Percentiles rank a stretch among this genome's conserved stretches.
These are phyloP conservation scores for Grus americana DNA, from an alignment of 2,113 vertebrate genomes.

Conservation along the genomic window DNA sequence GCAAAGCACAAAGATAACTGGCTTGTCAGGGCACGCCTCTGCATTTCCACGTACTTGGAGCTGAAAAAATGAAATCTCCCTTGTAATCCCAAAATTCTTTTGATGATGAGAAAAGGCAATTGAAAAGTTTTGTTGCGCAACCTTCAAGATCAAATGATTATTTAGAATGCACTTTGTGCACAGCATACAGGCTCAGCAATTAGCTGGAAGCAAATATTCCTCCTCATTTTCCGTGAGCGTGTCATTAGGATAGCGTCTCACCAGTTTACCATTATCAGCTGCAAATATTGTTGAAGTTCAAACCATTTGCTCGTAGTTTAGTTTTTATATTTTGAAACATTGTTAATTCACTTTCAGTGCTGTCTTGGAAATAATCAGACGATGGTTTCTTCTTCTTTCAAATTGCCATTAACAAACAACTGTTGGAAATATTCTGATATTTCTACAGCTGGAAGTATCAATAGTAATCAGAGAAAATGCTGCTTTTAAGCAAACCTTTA, in stretches of 20 bases:
- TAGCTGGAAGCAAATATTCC: slow-evolving; percentile 24
- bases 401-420: neutral
- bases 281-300: neutral
- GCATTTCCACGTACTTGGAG: neutral
- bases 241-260: neutral
- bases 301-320: neutral
- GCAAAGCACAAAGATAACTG: neutral
- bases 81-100: neutral
- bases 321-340: neutral
- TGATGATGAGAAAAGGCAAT: slow-evolving; percentile 9
- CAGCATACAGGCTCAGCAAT: neutral
- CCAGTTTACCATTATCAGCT: neutral
- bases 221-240: neutral
- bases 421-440: neutral
- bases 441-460: neutral
- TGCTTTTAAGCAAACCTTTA: neutral
- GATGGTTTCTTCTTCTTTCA: neutral
- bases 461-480: neutral
- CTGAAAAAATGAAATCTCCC: neutral
- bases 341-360: neutral
- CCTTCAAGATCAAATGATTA: neutral
- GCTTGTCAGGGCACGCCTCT: neutral
- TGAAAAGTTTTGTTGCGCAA: slow-evolving; percentile 17
- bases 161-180: neutral
- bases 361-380: neutral